phyloP scores from a whole-genome alignment of 2,797 vertebrate genomes.

The Rhinatrema bivittatum region DNA sequence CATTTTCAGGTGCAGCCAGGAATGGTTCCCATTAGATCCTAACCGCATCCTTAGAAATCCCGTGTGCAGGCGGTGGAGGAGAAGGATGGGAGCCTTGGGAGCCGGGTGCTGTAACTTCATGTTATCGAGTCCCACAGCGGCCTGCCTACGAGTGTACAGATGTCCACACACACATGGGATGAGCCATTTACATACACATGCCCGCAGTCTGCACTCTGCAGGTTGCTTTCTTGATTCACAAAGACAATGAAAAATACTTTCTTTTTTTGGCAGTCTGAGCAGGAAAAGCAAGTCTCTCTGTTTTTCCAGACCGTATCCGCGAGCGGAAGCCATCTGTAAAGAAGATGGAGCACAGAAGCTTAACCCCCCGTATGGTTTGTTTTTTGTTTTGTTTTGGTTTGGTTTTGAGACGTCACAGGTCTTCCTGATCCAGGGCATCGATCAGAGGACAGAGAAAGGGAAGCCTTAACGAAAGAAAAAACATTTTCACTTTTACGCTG shows the following conservation, averaged over 20 bases:
- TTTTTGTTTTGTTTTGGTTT: no score
- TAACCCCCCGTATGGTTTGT: no score
- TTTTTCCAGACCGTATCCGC: background rate
- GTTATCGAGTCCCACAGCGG: no score
- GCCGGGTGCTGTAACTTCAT: no score
- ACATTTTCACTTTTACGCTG: accelerated
- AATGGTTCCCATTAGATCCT: no score
- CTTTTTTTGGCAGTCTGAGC: constrained; percentile 28
- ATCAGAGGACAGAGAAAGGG: accelerated
- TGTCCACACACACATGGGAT: constrained; percentile 27
- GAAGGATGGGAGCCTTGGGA: no score
- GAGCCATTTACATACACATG: constrained; percentile 18
- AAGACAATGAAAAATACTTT: constrained; percentile 19
- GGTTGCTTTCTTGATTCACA: no score
- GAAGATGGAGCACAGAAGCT: accelerated
- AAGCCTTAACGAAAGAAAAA: background rate
- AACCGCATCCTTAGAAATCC: no score
- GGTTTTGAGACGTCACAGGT: background rate
- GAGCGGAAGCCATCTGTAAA: background rate
- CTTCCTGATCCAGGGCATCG: background rate
- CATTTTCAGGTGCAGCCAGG: no score
- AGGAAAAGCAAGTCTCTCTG: background rate
- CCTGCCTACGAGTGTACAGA: no score
- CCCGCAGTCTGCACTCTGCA: background rate
- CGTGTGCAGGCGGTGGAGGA: no score